Evolutionary conservation across 30 jellyfish, hydroid and myxozoan genomes (phyloP).

Genomic region (Hydractinia echinata): DNA sequence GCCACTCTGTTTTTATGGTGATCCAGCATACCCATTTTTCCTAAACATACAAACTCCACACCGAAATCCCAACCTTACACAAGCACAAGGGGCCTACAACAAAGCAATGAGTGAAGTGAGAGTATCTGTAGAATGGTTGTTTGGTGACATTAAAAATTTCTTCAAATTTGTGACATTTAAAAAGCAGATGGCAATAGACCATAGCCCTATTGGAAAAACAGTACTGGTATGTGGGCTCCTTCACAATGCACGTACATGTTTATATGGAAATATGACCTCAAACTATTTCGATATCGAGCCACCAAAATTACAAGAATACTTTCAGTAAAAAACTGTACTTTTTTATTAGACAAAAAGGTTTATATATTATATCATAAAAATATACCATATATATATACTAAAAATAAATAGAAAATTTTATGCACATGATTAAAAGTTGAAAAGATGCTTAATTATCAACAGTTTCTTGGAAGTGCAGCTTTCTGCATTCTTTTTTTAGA

Average conservation of each 20-base stretch:
- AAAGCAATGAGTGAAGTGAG: conserved; percentile 65
- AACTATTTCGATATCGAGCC: conserved; percentile 46
- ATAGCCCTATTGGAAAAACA: conserved; percentile 47
- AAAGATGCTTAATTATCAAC: no score
- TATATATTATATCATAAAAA: no score
- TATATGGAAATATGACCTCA: conserved; percentile 49
- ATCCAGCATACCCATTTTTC: conserved; percentile 39
- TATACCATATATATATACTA: no score
- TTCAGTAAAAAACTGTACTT: conserved; percentile 1
- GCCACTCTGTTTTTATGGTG: conserved; percentile 52
- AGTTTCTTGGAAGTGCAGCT: no score
- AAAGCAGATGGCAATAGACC: conserved; percentile 30
- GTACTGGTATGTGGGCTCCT: conserved; percentile 48
- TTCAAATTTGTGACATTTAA: conserved; percentile 40
- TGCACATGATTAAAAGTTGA: no score
- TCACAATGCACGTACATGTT: conserved; percentile 53
- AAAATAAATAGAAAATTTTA: no score
- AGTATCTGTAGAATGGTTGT: conserved; percentile 55
- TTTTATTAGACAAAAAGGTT: background rate
- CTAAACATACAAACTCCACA: conserved; percentile 44
- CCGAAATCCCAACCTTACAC: conserved; percentile 14
- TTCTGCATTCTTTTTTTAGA: no score
- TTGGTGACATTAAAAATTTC: conserved; percentile 47
- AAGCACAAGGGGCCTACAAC: conserved; percentile 27
- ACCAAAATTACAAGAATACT: conserved; percentile 36